phyloP scores from a whole-genome alignment of 64 coral and sea anemone genomes.

The Dendronephthya gigantea region DNA sequence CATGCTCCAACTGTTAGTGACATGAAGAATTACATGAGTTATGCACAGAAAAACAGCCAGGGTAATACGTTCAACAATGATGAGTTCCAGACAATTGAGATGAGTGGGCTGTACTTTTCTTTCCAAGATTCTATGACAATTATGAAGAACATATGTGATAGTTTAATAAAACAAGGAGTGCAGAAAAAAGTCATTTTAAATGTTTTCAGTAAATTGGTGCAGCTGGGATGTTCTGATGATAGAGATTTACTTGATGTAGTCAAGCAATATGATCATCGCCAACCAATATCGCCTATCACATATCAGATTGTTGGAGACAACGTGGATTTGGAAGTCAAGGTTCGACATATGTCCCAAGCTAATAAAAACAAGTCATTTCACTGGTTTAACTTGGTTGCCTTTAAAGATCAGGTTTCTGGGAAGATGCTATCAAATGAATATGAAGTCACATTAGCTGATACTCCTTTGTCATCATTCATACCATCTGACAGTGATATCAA shows the following conservation, averaged over 20 bases:
- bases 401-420: slow-evolving; percentile 36
- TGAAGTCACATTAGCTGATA: not conserved
- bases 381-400: slow-evolving; percentile 31
- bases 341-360: not conserved
- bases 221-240: too few species aligned
- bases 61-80: not conserved
- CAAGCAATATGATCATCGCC: too few species aligned
- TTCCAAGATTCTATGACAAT: too few species aligned
- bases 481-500: slow-evolving; percentile 28
- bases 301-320: not conserved
- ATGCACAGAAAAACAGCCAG: not conserved
- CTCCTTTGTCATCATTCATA: slow-evolving; percentile 25
- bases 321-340: not conserved
- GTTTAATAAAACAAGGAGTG: too few species aligned
- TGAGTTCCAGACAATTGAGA: too few species aligned
- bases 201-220: too few species aligned
- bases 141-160: too few species aligned
- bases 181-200: too few species aligned
- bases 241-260: too few species aligned
- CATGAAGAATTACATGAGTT: not conserved
- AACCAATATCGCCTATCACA: too few species aligned
- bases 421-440: slow-evolving; percentile 22
- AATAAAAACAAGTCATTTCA: slow-evolving; percentile 47
- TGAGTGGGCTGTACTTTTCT: too few species aligned
- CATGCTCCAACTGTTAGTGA: not conserved